Evolutionary conservation across 2,888 invertebrate genomes (phyloP).

Genomic region (Limenitis camilla): DNA sequence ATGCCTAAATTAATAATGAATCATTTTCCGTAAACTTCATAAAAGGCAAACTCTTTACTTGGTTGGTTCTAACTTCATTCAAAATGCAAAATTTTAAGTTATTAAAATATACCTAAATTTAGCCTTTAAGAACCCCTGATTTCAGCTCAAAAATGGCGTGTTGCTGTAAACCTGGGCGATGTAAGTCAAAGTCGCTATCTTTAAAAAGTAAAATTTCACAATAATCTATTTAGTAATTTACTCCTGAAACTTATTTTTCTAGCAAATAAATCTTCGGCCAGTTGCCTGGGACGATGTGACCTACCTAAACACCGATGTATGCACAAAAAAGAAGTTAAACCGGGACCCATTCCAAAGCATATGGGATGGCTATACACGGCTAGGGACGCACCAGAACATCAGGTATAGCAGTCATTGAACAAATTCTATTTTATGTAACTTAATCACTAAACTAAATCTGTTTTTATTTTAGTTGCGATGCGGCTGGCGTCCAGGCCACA

Average conservation of each 20-base stretch:
- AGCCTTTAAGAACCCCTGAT: slow-evolving; percentile 28
- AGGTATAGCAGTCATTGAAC: slow-evolving; percentile 33
- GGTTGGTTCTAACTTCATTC: not conserved
- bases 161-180: slow-evolving; percentile 44
- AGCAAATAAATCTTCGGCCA: slow-evolving; percentile 48
- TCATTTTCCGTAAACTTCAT: not conserved
- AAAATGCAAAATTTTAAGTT: too few relatives aligned
- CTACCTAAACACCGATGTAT: slow-evolving; percentile 61
- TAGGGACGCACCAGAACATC: slow-evolving; percentile 56
- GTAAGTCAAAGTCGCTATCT: slow-evolving; percentile 30
- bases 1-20: not conserved
- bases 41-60: not conserved
- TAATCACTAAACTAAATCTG: not conserved
- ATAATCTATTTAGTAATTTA: not conserved
- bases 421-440: not conserved
- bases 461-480: slow-evolving; percentile 48
- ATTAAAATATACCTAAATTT: not conserved
- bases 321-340: slow-evolving; percentile 45
- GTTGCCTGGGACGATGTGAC: slow-evolving; percentile 62
- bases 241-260: slow-evolving; percentile 5
- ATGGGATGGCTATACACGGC: slow-evolving; percentile 70
- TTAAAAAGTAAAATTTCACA: not conserved
- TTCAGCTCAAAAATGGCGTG: slow-evolving; percentile 48
- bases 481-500: slow-evolving; percentile 69
- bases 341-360: slow-evolving; percentile 56